These are phyloP conservation scores for Palythoa caribaeorum DNA, from an alignment of 92 coral and sea anemone species.

Conservation along the genomic window DNA sequence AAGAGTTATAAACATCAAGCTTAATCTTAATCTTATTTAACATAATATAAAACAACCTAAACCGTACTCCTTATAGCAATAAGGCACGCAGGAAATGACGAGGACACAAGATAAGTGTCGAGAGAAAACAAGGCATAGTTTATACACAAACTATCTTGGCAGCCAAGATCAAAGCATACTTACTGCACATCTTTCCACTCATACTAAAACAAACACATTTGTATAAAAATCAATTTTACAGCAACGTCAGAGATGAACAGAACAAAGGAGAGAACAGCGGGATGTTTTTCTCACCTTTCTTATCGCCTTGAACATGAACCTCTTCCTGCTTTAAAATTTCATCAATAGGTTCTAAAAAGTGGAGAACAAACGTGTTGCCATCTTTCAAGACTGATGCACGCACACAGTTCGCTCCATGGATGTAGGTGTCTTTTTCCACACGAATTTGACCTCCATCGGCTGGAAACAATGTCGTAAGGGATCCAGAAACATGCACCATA, in stretches of 20 bases:
- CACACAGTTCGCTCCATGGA: slow-evolving; percentile 82
- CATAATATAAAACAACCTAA: too few relatives aligned
- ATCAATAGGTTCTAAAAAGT: slow-evolving; percentile 88
- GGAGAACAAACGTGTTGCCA: slow-evolving; percentile 87
- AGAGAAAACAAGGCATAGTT: too few relatives aligned
- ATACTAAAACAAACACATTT: too few relatives aligned
- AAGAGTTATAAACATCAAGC: too few relatives aligned
- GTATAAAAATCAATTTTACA: background rate
- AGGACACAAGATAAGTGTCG: too few relatives aligned
- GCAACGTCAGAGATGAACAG: background rate
- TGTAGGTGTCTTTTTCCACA: slow-evolving; percentile 78
- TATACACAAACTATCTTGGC: too few relatives aligned
- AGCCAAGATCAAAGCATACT: too few relatives aligned
- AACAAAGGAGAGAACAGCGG: background rate
- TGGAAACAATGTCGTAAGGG: slow-evolving; percentile 91
- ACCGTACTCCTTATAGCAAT: too few relatives aligned
- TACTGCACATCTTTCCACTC: too few relatives aligned
- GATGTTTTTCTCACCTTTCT: slow-evolving; percentile 29
- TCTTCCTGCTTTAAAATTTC: slow-evolving; percentile 75
- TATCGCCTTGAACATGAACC: slow-evolving; percentile 53
- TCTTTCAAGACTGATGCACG: slow-evolving; percentile 89
- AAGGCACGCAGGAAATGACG: too few relatives aligned
- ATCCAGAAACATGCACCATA: slow-evolving; percentile 91
- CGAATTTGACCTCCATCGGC: slow-evolving; percentile 94
- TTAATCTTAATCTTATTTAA: too few relatives aligned